Evolutionary conservation across 2,888 invertebrate genomes (phyloP), one percentile per base, ranked within the genome.

Genomic region (Tubulanus polymorphus): DNA sequence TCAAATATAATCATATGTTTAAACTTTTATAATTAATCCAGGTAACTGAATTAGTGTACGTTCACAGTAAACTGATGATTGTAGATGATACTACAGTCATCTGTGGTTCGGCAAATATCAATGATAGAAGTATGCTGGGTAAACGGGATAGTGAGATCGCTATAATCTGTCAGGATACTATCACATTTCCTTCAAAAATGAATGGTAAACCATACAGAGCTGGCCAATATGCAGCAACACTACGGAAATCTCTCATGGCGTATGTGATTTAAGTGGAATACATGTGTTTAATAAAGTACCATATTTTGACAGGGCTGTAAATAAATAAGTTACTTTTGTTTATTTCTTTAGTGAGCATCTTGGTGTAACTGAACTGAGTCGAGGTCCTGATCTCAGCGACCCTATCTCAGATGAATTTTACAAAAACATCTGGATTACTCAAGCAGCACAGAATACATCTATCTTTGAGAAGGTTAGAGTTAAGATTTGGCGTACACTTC

Each of bases 81-180:
- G 90, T 90, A 0, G 97, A 99, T 75, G 97, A 99, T 78, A 86
- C 86, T 84, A 73, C 86, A 2, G 87, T 92, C 0, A 93, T 99
- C 61, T 95, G 96, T 70, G 97, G 97, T 20, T 96, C 95, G 3
- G 96, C 97, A 0, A 99, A 99, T 74, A 94, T 99, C 67, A 99
- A 99, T 74, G 97, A 99, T 76, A 83, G 97, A 51, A 95, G 94
- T 54, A 85, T 97, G 85, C 83, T 93, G 53, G 97, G 97, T 0
- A 90, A 88, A 59, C 84, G 97, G 63, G 97, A 97, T 74, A 95
- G 95, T 0, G 97, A 97, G 63, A 64, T 80, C 5, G 93, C 93
- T 2, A 88, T 93, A 18, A 81, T 94, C 45, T 84, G 94, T 53
- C 89, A 91, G 54, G 85, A 93, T 86, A 73, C 71, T 1, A 73